Conservation (phyloP, 30 jellyfish, hydroid and myxozoan species). For the Mastigias papua region DNA sequence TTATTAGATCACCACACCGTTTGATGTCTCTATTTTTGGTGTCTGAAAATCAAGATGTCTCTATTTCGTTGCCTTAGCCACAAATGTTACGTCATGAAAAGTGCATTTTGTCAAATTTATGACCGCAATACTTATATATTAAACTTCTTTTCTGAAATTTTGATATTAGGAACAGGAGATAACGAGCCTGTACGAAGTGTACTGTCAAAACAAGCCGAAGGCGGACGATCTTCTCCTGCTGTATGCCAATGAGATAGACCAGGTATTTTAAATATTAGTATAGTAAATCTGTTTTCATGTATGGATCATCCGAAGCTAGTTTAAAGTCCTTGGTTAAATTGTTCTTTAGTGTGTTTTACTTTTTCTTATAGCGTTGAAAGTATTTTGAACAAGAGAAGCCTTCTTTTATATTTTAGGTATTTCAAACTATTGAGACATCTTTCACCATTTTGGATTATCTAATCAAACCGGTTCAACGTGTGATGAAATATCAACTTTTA, state of each 20-base stretch:
- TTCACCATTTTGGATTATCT: constrained; percentile 75
- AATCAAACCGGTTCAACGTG: constrained; percentile 90
- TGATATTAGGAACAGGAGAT: constrained; percentile 71
- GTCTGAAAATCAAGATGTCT: too few species aligned
- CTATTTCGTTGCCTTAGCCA: too few species aligned
- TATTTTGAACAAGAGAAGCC: not conserved
- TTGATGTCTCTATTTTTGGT: too few species aligned
- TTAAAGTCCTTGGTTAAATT: too few species aligned
- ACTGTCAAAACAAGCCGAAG: constrained; percentile 85
- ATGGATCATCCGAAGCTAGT: not conserved
- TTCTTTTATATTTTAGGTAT: constrained; percentile 26
- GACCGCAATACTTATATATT: too few species aligned
- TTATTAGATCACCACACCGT: too few species aligned
- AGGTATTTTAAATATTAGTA: constrained; percentile 21
- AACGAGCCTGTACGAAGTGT: constrained; percentile 64
- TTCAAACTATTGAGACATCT: constrained; percentile 45
- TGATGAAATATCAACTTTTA: constrained; percentile 90
- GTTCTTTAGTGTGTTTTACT: too few species aligned
- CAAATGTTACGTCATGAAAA: too few species aligned
- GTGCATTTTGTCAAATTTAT: too few species aligned
- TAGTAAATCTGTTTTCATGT: not conserved
- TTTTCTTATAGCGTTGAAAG: not conserved
- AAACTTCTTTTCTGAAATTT: too few species aligned
- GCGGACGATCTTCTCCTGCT: constrained; percentile 82
- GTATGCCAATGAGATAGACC: constrained; percentile 78